Base-by-base conservation (phyloP, 2,113 vertebrate species). In the Stomatorhinus ivindoensis region DNA sequence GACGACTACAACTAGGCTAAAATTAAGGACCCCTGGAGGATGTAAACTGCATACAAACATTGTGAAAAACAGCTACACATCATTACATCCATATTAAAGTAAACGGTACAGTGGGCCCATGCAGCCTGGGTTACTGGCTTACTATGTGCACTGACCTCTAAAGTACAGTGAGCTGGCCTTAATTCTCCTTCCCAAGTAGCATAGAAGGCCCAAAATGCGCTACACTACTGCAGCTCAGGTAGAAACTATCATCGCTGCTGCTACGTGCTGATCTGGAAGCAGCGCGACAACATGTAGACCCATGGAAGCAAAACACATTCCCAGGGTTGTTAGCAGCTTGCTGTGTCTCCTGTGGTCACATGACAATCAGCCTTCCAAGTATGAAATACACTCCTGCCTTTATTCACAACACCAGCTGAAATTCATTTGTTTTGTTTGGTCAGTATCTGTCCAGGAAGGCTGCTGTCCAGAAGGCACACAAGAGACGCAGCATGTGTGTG, bases 1-100 rank as follows among this genome's bases (percentile, higher is more conserved):
- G 89, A 87, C 89, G 90, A 87, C 90, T 85, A 89, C 61, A 39
- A 65, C 48, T 69, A 27, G 61, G 27, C 61, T 27, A 10, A 31
- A 69, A 51, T 27, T 53, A 44, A 42, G 24, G 90, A 44, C 87
- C 87, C 17, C 11, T 2, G n/a, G 87, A 76, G 69, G 4, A 42
- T 19, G 35, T 19, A 80, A 80, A 80, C 73, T 19, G 2, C 5
- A 35, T 7, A 42, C 69, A 35, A 39, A 39, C 58, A 76, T 15
- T 4, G n/a, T 27, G 61, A 27, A 69, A 2, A 39, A 76, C 15
- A 76, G 15, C 69, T 76, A 39, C 4, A 39, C 35, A 55, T 55
- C 73, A 27, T 27, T 65, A 65, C n/a, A 69, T 69, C 61, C 61
- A 69, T 10, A 39, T 0, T 42, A 47, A 47, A 47, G 35, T 21